These are phyloP conservation scores for Poliocrania exsul DNA, from an alignment of 2,797 vertebrate species.

Conservation along the genomic window DNA sequence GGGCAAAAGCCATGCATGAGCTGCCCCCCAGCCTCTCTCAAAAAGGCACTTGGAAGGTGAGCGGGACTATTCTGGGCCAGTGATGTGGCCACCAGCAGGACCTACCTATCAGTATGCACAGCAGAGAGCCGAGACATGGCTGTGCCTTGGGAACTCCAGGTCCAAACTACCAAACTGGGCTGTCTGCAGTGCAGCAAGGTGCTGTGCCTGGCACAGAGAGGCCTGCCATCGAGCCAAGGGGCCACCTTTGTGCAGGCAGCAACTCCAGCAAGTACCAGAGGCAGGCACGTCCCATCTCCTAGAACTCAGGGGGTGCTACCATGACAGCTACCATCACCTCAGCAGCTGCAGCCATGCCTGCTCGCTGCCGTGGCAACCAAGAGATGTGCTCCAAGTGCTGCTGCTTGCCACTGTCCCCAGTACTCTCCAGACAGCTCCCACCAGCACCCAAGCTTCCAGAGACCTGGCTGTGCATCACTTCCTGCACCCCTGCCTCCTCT, in stretches of 20 bases:
- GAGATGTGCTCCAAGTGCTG: background rate
- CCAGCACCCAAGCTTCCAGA: background rate
- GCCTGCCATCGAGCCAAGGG: background rate
- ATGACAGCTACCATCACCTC: accelerated
- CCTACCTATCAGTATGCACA: background rate
- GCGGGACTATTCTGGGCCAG: background rate
- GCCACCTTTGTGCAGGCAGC: accelerated
- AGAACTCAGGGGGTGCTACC: background rate
- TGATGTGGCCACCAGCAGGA: accelerated
- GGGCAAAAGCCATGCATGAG: background rate
- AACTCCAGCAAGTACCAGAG: background rate
- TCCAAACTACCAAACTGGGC: background rate
- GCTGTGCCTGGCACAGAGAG: background rate
- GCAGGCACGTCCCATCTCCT: accelerated
- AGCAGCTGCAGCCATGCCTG: accelerated
- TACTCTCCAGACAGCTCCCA: background rate
- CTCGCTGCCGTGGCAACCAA: background rate
- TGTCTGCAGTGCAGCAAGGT: background rate
- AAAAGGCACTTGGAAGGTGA: background rate
- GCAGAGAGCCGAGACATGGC: background rate
- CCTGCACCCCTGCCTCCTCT: background rate
- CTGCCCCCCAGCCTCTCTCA: background rate
- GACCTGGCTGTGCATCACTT: background rate
- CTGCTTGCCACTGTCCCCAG: accelerated
- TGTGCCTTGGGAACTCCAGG: background rate